Evolutionary conservation across 2,797 vertebrate species (phyloP).

Genomic region (Danio tinwini): DNA sequence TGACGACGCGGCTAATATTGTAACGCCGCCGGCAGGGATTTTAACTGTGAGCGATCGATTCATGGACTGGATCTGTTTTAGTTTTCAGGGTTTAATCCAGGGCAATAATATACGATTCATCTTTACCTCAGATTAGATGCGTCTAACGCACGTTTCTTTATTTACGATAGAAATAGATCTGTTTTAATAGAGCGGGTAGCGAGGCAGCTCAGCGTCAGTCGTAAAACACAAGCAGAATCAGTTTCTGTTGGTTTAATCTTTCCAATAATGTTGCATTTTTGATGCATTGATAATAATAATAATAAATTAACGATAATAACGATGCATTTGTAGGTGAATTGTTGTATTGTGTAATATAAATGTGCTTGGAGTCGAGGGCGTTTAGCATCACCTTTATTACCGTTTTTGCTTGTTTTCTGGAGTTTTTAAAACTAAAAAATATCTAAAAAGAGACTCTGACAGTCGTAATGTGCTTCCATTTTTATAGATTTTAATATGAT

Average conservation of each 20-base stretch:
- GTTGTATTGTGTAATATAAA: neutral
- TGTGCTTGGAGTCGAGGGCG: neutral
- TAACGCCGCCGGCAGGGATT: conserved; percentile 71
- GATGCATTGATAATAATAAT: neutral
- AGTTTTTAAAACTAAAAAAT: neutral
- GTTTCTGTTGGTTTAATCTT: neutral
- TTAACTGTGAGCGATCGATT: conserved; percentile 66
- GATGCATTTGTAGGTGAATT: neutral
- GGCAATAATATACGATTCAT: conserved; percentile 40
- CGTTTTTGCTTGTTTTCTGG: neutral
- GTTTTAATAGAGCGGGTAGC: neutral
- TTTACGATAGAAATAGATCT: conserved; percentile 47
- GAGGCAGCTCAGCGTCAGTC: neutral
- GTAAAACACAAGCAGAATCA: neutral
- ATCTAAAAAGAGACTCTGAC: too few species aligned
- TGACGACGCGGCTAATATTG: conserved; percentile 63
- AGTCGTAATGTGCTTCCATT: conserved; percentile 32
- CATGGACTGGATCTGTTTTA: conserved; percentile 5
- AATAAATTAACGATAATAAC: neutral
- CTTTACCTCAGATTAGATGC: conserved; percentile 47
- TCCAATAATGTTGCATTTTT: neutral
- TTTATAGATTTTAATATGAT: conserved; percentile 1
- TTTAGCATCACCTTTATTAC: neutral
- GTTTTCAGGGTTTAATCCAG: conserved; percentile 37
- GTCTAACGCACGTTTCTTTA: conserved; percentile 55